Conservation (phyloP, 2,888 invertebrate genomes). For the Hydroisotoma schaefferi region DNA sequence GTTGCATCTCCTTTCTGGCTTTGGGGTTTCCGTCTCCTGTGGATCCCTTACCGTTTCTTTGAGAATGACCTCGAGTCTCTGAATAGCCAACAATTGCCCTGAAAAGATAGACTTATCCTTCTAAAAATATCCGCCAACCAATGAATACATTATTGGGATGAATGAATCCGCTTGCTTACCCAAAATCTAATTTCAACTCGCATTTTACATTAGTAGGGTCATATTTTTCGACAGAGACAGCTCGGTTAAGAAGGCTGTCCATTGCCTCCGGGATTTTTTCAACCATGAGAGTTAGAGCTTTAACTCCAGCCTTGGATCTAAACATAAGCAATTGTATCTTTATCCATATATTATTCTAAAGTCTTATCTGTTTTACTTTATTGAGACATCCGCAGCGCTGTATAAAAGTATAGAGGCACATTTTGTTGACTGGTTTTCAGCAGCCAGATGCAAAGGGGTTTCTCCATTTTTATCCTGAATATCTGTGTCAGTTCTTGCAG, state of each 20-base stretch:
- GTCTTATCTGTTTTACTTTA: slow-evolving; percentile 35
- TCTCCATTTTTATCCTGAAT: slow-evolving; percentile 44
- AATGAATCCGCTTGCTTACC: slow-evolving; percentile 25
- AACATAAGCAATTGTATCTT: neutral
- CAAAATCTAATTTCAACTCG: slow-evolving; percentile 45
- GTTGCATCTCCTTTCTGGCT: slow-evolving; percentile 43
- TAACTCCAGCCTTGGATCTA: slow-evolving; percentile 45
- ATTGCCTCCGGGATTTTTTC: slow-evolving; percentile 48
- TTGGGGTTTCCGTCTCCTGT: slow-evolving; percentile 26
- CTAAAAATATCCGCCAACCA: neutral
- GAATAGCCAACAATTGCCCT: slow-evolving; percentile 47
- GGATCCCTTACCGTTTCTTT: slow-evolving; percentile 25
- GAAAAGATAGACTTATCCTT: neutral
- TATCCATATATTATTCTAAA: neutral
- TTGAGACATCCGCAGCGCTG: slow-evolving; percentile 45
- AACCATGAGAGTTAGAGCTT: slow-evolving; percentile 44
- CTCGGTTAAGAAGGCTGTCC: slow-evolving; percentile 44
- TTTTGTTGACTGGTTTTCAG: slow-evolving; percentile 45
- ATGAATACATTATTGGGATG: neutral
- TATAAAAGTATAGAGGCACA: slow-evolving; percentile 42
- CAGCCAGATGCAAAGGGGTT: slow-evolving; percentile 42
- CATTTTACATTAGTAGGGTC: slow-evolving; percentile 46
- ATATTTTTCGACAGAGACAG: slow-evolving; percentile 45
- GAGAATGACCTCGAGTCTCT: slow-evolving; percentile 37
- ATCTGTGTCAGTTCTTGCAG: slow-evolving; percentile 41